Evolutionary conservation across 2,797 vertebrate genomes (phyloP).

Genomic region (Aplochiton taeniatus): DNA sequence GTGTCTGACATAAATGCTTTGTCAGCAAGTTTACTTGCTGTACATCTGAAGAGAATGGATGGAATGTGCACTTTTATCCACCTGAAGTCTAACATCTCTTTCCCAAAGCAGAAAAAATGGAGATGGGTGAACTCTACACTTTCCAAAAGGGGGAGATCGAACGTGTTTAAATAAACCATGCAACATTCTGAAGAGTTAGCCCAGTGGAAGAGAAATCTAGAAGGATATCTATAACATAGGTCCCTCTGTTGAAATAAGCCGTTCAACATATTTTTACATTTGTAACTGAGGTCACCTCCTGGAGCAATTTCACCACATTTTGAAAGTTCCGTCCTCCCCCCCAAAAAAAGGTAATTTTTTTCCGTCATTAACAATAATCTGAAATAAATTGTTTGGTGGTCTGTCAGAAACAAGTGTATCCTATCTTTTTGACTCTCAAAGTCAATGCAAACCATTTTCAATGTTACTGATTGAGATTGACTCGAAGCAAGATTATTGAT

Average conservation of each 20-base stretch:
- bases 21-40: not conserved
- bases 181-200: conserved; percentile 22
- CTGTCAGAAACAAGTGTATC: conserved; percentile 24
- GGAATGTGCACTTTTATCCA: conserved; percentile 2
- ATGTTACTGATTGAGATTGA: conserved; percentile 51
- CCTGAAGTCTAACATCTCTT: conserved; percentile 1
- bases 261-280: conserved; percentile 26
- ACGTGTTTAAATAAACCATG: conserved; percentile 49
- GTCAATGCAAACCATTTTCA: conserved; percentile 43
- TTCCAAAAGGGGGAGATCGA: conserved; percentile 10
- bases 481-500: conserved; percentile 56
- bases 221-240: conserved; percentile 33
- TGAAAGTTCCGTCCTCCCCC: conserved; percentile 2
- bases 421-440: conserved; percentile 50
- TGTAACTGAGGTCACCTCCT: conserved; percentile 25
- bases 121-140: conserved; percentile 22
- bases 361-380: not conserved
- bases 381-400: conserved; percentile 4
- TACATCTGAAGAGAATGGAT: not conserved
- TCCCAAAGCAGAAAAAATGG: conserved; percentile 5
- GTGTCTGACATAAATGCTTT: not conserved
- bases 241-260: conserved; percentile 30
- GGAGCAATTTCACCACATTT: conserved; percentile 32
- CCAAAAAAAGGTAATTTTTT: not conserved
- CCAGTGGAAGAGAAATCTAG: conserved; percentile 33